These are phyloP conservation scores for Atopsyche davidsoni DNA, from an alignment of 1,140 invertebrate species.

Conservation along the genomic window DNA sequence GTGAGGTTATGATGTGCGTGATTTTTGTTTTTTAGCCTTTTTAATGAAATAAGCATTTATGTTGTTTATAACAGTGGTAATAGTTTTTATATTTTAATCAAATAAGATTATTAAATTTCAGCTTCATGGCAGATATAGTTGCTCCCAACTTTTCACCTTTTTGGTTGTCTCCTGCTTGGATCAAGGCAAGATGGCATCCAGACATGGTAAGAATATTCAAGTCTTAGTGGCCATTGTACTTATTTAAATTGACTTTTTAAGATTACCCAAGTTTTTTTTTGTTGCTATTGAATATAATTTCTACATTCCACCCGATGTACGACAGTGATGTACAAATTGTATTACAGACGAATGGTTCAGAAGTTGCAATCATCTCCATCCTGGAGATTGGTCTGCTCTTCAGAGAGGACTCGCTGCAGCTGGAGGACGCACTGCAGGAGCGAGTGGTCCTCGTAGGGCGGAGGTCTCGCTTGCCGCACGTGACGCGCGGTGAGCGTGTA, in stretches of 20 bases:
- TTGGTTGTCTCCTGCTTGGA: constrained; percentile 10
- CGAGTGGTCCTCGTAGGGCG: background rate
- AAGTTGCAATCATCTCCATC: constrained; percentile 9
- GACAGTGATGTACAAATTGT: background rate
- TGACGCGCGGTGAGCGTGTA: constrained; percentile 5
- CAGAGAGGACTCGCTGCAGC: constrained; percentile 15
- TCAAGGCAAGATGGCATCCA: constrained; percentile 8
- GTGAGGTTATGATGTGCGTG: no score
- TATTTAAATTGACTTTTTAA: background rate
- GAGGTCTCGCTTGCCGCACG: background rate
- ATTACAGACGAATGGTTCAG: background rate
- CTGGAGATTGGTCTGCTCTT: constrained; percentile 24
- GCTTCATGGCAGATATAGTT: constrained; percentile 6
- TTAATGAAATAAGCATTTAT: no score
- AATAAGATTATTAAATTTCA: no score
- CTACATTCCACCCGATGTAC: background rate
- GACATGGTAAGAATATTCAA: constrained; percentile 9
- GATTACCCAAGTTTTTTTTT: background rate
- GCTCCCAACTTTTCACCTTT: constrained; percentile 4
- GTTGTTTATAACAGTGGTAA: no score
- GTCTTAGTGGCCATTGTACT: background rate
- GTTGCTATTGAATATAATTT: background rate
- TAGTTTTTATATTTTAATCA: no score
- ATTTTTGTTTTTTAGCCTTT: no score
- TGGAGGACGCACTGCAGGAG: constrained; percentile 18